Evolutionary conservation across 2,797 vertebrate species (phyloP).

Genomic region (Miichthys miiuy): DNA sequence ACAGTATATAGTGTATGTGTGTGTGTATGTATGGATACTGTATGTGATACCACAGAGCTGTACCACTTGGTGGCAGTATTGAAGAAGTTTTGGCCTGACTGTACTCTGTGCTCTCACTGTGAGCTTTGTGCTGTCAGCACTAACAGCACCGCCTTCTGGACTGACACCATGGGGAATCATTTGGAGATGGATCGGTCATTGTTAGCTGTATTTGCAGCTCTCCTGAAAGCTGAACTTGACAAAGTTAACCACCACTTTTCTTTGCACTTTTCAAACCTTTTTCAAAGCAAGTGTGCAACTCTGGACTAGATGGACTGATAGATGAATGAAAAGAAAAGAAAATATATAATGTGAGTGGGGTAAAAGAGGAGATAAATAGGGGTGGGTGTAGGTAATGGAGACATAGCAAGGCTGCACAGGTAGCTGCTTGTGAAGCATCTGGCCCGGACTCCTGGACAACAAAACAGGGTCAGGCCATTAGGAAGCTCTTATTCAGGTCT

Average conservation of each 20-base stretch:
- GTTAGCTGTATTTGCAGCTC: not conserved
- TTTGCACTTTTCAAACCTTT: too few relatives aligned
- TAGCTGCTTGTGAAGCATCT: too few relatives aligned
- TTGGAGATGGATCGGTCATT: not conserved
- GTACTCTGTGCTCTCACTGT: not conserved
- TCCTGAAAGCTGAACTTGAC: not conserved
- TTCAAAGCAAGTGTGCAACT: too few relatives aligned
- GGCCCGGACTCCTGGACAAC: too few relatives aligned
- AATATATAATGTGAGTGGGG: too few relatives aligned
- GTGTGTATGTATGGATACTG: not conserved
- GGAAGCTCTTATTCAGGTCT: too few relatives aligned
- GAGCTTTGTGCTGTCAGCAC: not conserved
- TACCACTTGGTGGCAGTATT: conserved; percentile 13
- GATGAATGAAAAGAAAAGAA: too few relatives aligned
- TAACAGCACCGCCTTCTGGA: not conserved
- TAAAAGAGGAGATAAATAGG: too few relatives aligned
- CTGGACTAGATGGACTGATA: too few relatives aligned
- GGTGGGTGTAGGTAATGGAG: too few relatives aligned
- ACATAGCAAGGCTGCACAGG: too few relatives aligned
- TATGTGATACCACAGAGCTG: not conserved
- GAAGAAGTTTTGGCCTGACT: not conserved
- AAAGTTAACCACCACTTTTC: not conserved
- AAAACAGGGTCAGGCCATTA: too few relatives aligned
- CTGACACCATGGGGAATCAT: not conserved
- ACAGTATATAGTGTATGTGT: not conserved